These are phyloP conservation scores for Altica lythri DNA, from an alignment of 2,888 invertebrate species.

Conservation along the genomic window DNA sequence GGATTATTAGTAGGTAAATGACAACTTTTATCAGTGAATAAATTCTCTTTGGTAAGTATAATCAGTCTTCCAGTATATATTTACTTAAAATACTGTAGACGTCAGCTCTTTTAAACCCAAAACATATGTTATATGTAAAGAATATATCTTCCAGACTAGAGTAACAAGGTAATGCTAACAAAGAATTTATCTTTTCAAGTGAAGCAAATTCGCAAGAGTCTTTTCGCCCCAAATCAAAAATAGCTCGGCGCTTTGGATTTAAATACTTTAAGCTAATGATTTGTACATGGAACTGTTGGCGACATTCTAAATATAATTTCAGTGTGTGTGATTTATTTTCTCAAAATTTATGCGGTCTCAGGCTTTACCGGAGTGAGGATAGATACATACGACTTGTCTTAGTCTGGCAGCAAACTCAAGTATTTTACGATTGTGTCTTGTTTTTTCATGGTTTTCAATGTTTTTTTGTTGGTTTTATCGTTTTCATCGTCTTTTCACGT, in stretches of 20 bases:
- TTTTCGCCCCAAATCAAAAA: neutral
- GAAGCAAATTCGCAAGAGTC: slow-evolving; percentile 3
- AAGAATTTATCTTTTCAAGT: too few species aligned
- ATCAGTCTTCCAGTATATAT: too few species aligned
- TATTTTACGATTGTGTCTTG: too few species aligned
- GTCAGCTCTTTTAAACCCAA: too few species aligned
- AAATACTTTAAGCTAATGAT: slow-evolving; percentile 1
- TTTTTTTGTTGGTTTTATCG: neutral
- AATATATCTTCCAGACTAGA: too few species aligned
- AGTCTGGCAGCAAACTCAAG: neutral
- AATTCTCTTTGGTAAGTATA: too few species aligned
- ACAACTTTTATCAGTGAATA: too few species aligned
- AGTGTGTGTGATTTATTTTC: slow-evolving; percentile 17
- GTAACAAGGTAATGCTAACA: too few species aligned
- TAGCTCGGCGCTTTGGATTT: neutral
- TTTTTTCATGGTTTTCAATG: neutral
- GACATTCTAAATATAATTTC: slow-evolving; percentile 17
- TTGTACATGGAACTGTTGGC: slow-evolving; percentile 10
- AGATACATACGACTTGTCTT: neutral
- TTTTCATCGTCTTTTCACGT: neutral
- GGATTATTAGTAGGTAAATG: too few species aligned
- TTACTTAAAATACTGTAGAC: too few species aligned
- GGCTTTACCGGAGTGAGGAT: slow-evolving; percentile 10
- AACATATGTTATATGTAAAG: too few species aligned
- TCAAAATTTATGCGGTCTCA: slow-evolving; percentile 7